Evolutionary conservation across 2,797 vertebrate species (phyloP), one percentile per base, ranked within the genome.

Genomic region (Lepilemur septentrionalis): DNA sequence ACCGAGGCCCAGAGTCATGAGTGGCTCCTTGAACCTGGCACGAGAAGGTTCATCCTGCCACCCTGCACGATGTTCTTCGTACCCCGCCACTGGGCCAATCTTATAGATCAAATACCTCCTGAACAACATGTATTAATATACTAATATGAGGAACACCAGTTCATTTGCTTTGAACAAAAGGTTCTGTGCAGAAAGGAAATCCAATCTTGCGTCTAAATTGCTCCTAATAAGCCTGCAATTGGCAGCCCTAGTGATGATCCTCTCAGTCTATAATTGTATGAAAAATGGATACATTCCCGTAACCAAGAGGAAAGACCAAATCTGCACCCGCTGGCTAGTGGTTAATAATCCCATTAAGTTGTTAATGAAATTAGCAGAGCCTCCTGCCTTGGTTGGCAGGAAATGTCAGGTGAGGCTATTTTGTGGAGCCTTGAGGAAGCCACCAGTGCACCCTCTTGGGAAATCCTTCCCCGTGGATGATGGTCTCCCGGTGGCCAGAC

Each of bases 281-380:
- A 88, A 92, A 97, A 95, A 96, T 91, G 93, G 67, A 97, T 93
- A 84, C 17, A 18, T 94, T 94, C 95, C 89, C 87, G 90, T 89
- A 94, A 93, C 91, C 55, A 86, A 57, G 63, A 95, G 73, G 86
- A 88, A 96, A 96, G 95, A 96, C 84, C 89, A 96, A 46, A 95
- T 92, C 72, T 95, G 55, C 76, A 28, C 72, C 76, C 46, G 72
- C 65, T 91, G 75, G 69, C 52, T 81, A 78, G 91, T 79, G 73
- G 87, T 84, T 94, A 96, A 97, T 96, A 96, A 97, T 96, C 86
- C 79, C 75, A 95, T 97, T 96, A 96, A 85, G 91, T 93, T 96
- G 96, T 96, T 92, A 96, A 95, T 96, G 92, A 92, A 92, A 96
- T 98, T 95, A 97, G 87, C 70, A 72, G 55, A 10, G 10, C 72